Evolutionary conservation across 1,140 invertebrate genomes (phyloP).

Genomic region (Dinothrombium tinctorium): DNA sequence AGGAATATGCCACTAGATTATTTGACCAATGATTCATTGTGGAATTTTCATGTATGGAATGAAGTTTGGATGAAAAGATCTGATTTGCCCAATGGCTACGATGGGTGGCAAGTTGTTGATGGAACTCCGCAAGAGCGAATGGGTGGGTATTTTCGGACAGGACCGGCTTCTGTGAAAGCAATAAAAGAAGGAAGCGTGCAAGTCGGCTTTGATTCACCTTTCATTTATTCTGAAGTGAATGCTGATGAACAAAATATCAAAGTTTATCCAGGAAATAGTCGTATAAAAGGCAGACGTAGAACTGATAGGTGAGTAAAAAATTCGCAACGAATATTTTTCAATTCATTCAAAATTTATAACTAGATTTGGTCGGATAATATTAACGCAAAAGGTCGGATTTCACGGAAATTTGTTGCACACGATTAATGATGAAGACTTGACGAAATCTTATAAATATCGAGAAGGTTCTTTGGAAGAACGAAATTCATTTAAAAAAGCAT

Average conservation of each 20-base stretch:
- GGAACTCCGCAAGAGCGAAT: conserved; percentile 68
- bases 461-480: conserved; percentile 51
- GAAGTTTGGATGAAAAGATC: conserved; percentile 74
- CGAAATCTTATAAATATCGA: conserved; percentile 57
- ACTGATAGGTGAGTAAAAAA: conserved; percentile 17
- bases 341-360: conserved; percentile 10
- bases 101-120: conserved; percentile 81
- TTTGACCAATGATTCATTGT: conserved; percentile 15
- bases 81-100: conserved; percentile 36
- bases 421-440: conserved; percentile 47
- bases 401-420: conserved; percentile 25
- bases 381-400: conserved; percentile 57
- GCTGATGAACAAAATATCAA: conserved; percentile 44
- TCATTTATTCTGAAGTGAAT: conserved; percentile 61
- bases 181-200: conserved; percentile 56
- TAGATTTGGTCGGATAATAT: conserved; percentile 59
- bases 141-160: conserved; percentile 42
- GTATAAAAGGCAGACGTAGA: conserved; percentile 14
- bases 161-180: conserved; percentile 42
- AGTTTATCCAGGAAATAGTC: conserved; percentile 14
- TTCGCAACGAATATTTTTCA: neutral
- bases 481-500: conserved; percentile 49
- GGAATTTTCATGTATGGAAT: conserved; percentile 85
- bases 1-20: conserved; percentile 24
- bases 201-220: conserved; percentile 49